Evolutionary conservation across 1,140 invertebrate genomes (phyloP).

Genomic region (Araneus ventricosus): DNA sequence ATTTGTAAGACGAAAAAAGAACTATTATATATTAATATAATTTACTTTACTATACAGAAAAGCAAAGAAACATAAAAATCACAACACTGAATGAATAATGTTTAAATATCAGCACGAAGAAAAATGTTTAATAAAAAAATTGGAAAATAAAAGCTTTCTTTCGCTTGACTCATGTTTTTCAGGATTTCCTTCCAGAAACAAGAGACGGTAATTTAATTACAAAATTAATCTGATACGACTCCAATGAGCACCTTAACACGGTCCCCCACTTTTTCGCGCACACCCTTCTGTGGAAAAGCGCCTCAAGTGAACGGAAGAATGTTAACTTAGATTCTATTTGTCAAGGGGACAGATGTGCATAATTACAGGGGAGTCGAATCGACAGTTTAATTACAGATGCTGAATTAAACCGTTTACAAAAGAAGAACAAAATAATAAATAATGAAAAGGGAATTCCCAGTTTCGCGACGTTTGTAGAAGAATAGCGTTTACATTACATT

Average conservation of each 20-base stretch:
- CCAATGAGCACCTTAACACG: background rate
- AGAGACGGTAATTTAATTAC: slow-evolving; percentile 31
- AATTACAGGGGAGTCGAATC: slow-evolving; percentile 10
- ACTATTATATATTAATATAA: too few relatives aligned
- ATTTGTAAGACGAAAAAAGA: too few relatives aligned
- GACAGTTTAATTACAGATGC: slow-evolving; percentile 32
- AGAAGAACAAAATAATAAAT: background rate
- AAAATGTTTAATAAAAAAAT: background rate
- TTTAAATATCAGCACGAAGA: too few relatives aligned
- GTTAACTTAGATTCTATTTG: slow-evolving; percentile 5
- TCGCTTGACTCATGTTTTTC: background rate
- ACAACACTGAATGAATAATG: too few relatives aligned
- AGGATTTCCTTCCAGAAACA: background rate
- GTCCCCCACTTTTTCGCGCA: background rate
- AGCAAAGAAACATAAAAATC: too few relatives aligned
- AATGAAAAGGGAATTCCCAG: too few relatives aligned
- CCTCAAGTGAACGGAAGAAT: slow-evolving; percentile 17
- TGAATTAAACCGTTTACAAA: slow-evolving; percentile 25
- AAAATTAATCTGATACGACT: slow-evolving; percentile 27
- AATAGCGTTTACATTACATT: background rate
- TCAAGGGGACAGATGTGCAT: slow-evolving; percentile 16
- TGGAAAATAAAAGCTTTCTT: background rate
- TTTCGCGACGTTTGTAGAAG: background rate
- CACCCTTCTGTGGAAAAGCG: background rate
- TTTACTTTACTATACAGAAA: too few relatives aligned